Conservation (phyloP, 2,113 vertebrate species). For the Laticauda colubrina region DNA sequence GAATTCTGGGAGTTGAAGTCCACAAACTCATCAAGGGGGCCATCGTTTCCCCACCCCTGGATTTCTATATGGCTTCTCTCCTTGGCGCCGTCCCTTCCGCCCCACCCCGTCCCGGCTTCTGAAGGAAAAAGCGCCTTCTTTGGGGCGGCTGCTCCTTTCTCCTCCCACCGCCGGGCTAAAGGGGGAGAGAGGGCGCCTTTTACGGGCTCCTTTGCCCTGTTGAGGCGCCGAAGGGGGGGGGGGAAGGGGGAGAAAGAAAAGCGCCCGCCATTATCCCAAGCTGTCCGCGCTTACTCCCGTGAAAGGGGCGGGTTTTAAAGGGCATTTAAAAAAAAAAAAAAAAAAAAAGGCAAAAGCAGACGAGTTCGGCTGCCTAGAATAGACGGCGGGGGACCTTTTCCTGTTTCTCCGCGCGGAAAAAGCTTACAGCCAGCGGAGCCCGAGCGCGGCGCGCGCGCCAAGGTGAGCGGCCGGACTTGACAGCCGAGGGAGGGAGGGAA, state of each 20-base stretch:
- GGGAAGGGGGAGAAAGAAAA: fast-evolving
- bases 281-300: neutral
- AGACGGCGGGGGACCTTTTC: neutral
- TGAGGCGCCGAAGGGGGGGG: neutral
- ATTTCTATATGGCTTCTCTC: neutral
- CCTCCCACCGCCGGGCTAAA: neutral
- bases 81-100: neutral
- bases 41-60: neutral
- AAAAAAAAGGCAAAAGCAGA: neutral
- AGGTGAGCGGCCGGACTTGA: neutral
- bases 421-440: too few relatives aligned
- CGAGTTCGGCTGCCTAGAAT: neutral
- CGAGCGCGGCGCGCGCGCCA: neutral
- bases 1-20: neutral
- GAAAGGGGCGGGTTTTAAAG: too few relatives aligned
- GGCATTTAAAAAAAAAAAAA: neutral
- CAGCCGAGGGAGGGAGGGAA: neutral
- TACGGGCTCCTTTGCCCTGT: neutral
- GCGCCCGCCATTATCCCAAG: neutral
- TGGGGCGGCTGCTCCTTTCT: neutral
- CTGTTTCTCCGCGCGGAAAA: neutral
- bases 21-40: neutral
- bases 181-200: neutral
- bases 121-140: neutral
- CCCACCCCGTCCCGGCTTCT: neutral